Evolutionary conservation across 2,888 invertebrate species (phyloP).

Genomic region (Lacanobia wlatinum): DNA sequence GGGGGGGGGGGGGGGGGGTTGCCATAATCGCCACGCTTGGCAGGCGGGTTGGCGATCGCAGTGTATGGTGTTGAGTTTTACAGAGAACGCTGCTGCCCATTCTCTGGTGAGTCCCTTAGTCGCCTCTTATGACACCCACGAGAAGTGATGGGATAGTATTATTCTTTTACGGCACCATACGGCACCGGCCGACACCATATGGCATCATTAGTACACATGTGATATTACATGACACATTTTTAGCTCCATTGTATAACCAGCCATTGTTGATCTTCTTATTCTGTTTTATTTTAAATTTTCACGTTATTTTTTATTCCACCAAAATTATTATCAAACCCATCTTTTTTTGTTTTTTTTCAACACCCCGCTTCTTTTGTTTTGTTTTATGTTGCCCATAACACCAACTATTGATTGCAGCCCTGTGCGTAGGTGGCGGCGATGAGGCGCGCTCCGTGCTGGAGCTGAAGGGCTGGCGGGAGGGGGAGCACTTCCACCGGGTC

Average conservation of each 20-base stretch:
- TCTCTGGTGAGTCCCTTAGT: no score
- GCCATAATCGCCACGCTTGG: no score
- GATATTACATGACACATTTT: background rate
- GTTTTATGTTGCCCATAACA: slow-evolving; percentile 61
- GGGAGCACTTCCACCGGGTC: slow-evolving; percentile 94
- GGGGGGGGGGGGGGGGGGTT: no score
- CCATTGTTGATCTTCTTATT: no score
- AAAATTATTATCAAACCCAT: background rate
- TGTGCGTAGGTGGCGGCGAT: slow-evolving; percentile 80
- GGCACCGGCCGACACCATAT: no score
- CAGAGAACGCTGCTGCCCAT: no score
- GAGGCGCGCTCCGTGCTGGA: slow-evolving; percentile 91
- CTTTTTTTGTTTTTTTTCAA: slow-evolving; percentile 1
- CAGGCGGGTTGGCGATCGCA: no score
- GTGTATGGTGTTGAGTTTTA: no score
- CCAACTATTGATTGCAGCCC: slow-evolving; percentile 73
- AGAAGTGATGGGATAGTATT: no score
- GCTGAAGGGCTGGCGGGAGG: slow-evolving; percentile 93
- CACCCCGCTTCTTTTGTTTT: slow-evolving; percentile 49
- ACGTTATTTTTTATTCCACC: background rate
- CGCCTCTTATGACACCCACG: no score
- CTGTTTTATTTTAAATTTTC: background rate
- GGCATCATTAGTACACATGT: no score
- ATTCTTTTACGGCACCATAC: no score
- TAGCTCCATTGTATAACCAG: background rate